phyloP scores from a whole-genome alignment of 2,888 invertebrate species.

The Ochropleura leucogaster region DNA sequence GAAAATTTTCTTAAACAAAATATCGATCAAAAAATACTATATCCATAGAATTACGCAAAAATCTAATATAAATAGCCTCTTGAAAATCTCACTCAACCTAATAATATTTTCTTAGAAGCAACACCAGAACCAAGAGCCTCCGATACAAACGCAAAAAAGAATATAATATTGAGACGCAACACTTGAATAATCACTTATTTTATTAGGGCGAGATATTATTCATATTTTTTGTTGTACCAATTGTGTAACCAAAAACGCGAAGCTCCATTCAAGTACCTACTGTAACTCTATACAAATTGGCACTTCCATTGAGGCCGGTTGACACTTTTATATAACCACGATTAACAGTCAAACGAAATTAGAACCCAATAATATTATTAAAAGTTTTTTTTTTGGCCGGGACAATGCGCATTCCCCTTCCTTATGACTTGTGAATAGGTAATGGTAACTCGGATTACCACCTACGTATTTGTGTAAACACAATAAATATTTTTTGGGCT shows the following conservation, averaged over 20 bases:
- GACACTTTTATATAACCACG: slow-evolving; percentile 89
- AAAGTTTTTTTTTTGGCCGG: slow-evolving; percentile 72
- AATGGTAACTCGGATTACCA: slow-evolving; percentile 86
- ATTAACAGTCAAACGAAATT: slow-evolving; percentile 90
- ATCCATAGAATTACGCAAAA: slow-evolving; percentile 22
- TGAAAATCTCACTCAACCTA: slow-evolving; percentile 63
- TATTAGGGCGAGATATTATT: slow-evolving; percentile 76
- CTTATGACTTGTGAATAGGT: slow-evolving; percentile 78
- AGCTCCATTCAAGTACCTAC: slow-evolving; percentile 77
- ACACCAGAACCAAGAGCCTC: slow-evolving; percentile 6
- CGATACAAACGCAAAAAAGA: slow-evolving; percentile 44
- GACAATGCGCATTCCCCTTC: slow-evolving; percentile 77
- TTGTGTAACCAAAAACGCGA: slow-evolving; percentile 82
- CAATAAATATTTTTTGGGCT: slow-evolving; percentile 88
- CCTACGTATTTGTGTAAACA: slow-evolving; percentile 90
- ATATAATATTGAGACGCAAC: slow-evolving; percentile 69
- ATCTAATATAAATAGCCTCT: slow-evolving; percentile 50
- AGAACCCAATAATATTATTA: slow-evolving; percentile 90
- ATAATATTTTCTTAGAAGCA: slow-evolving; percentile 64
- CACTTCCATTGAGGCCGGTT: slow-evolving; percentile 84
- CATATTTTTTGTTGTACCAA: slow-evolving; percentile 76
- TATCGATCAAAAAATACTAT: slow-evolving; percentile 10
- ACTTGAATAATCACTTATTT: slow-evolving; percentile 81
- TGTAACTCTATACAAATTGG: slow-evolving; percentile 88
- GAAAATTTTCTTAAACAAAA: background rate